Conservation (phyloP, 2,797 vertebrate genomes). For the Nasua narica region DNA sequence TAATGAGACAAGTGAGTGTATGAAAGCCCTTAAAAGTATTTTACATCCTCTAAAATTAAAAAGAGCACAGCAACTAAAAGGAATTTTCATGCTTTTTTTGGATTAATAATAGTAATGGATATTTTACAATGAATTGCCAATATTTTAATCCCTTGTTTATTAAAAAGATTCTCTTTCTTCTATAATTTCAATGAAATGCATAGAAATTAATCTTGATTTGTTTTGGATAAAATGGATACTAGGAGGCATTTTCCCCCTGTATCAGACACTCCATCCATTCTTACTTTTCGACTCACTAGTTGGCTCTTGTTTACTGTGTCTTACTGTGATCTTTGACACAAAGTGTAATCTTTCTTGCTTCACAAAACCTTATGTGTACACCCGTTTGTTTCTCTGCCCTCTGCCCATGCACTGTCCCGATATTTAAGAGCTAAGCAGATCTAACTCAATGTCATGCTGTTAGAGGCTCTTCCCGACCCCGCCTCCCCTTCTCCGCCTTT, state of each 20-base stretch:
- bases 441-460: not conserved
- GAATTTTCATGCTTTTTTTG: not conserved
- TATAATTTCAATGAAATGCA: not conserved
- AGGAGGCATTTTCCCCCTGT: not conserved
- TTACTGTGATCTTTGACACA: not conserved
- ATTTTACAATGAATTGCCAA: not conserved
- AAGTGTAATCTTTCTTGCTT: not conserved
- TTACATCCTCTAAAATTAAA: not conserved
- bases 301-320: not conserved
- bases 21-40: not conserved
- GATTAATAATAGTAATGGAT: not conserved
- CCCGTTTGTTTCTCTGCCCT: not conserved
- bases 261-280: not conserved
- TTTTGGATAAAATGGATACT: not conserved
- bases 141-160: not conserved
- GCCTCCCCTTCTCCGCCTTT: not conserved
- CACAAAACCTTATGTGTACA: not conserved
- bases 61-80: not conserved
- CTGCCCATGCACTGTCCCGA: not conserved
- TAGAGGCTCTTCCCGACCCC: not conserved
- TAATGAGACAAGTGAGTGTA: not conserved
- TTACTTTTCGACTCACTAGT: constrained; percentile 10
- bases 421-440: not conserved
- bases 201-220: not conserved
- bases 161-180: not conserved